Base-by-base conservation (phyloP, 1,140 invertebrate genomes). In the Penaeus vannamei region DNA sequence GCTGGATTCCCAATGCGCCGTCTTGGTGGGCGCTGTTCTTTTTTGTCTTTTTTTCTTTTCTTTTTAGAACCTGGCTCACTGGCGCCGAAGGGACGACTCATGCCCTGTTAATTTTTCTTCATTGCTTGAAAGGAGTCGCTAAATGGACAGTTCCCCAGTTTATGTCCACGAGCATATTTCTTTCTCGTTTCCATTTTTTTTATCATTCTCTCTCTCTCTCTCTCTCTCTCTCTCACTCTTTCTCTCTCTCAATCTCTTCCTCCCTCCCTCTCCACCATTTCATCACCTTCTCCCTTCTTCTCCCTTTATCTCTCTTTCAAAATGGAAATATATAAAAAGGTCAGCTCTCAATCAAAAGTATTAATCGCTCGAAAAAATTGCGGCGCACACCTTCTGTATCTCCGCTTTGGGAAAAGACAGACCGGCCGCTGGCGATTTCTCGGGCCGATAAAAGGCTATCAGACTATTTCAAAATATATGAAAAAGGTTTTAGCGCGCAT, bases 51-150 rank as follows among this genome's bases (percentile, higher is more conserved):
- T 26, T 72, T 72, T 72, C 32, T 26, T 72, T 72, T 22, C 69
- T 22, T 32, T 72, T 26, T 60, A 26, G 36, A 42, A 53, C 19
- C n/a, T 29, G n/a, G 77, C 42, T 87, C 61, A 60, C 23, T 80
- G 85, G 85, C 85, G 85, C 85, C 85, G 53, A 53, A 53, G 46
- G 42, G 85, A 64, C 85, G 60, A 80, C 76, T 81, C 77, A 23
- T 80, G 59, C 77, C 32, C 85, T 81, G 60, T 87, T 87, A 87
- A 87, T 80, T 87, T 86, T 79, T 87, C 85, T 80, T 61, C 77
- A 66, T 46, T 87, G 77, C 85, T 80, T 64, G 85, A 66, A 36
- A 81, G 61, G 85, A 80, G 59, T 81, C 77, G 29, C 76, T 87
- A 80, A 87, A 60, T 87, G 61, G 85, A 87, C 85, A 80, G 85